Conservation (phyloP, 23 tunicate species). For the Trididemnum clinides region DNA sequence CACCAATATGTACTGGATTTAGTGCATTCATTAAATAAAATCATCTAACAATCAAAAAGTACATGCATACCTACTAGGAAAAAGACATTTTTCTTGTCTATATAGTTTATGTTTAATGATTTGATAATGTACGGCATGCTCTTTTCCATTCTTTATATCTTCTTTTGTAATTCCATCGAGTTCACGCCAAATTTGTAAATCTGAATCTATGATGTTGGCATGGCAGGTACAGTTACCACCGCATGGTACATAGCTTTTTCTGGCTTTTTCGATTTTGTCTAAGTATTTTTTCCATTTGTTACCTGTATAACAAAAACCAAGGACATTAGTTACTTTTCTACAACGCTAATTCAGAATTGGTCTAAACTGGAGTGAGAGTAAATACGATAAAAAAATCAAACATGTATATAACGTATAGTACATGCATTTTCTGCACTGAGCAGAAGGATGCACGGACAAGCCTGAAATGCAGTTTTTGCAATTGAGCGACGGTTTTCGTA, state of each 20-base stretch:
- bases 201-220: conserved; percentile 54
- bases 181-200: conserved; percentile 67
- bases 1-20: no score
- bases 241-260: conserved; percentile 62
- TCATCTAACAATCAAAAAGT: no score
- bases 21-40: no score
- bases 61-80: conserved; percentile 83
- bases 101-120: conserved; percentile 72
- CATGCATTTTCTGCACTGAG: no score
- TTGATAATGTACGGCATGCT: conserved; percentile 72
- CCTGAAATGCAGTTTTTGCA: no score
- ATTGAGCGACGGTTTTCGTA: no score
- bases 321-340: no score
- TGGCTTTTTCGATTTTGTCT: conserved; percentile 52
- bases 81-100: conserved; percentile 67
- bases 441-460: no score
- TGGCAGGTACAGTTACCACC: conserved; percentile 81
- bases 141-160: conserved; percentile 50
- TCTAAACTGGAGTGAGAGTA: no score
- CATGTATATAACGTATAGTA: no score
- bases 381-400: no score
- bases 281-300: conserved; percentile 56
- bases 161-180: conserved; percentile 66
- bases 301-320: not conserved
- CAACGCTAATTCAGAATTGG: no score